phyloP scores from a whole-genome alignment of 1,140 invertebrate species.

The Acromyrmex charruanus region DNA sequence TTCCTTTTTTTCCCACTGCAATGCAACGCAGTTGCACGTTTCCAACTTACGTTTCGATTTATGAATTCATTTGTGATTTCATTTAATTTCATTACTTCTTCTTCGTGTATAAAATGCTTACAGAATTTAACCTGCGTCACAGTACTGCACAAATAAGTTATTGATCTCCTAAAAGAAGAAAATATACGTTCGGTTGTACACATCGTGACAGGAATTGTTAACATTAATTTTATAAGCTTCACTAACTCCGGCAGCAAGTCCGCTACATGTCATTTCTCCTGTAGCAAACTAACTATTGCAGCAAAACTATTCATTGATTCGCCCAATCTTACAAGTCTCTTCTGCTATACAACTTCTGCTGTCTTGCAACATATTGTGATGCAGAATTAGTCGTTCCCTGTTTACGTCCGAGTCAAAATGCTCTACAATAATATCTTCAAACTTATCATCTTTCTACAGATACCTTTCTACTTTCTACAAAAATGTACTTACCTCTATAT shows the following conservation, averaged over 20 bases:
- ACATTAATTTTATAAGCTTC: constrained; percentile 13
- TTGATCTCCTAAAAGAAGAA: background rate
- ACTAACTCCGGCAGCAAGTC: background rate
- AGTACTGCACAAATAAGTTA: constrained; percentile 1
- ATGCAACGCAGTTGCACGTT: no score
- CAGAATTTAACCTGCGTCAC: background rate
- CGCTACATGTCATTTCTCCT: background rate
- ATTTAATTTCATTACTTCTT: constrained; percentile 14
- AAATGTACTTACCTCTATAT: no score
- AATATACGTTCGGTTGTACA: background rate
- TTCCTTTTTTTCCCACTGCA: no score
- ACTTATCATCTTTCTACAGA: no score
- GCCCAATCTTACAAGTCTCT: background rate
- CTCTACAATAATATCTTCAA: no score
- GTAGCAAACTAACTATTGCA: background rate
- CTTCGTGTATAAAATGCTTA: background rate
- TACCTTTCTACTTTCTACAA: no score
- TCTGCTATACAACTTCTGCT: background rate
- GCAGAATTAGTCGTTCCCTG: background rate
- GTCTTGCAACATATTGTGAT: background rate
- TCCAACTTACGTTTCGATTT: background rate
- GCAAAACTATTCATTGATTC: background rate
- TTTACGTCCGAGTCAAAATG: background rate
- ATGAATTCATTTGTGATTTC: background rate
- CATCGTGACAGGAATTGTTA: background rate